phyloP scores from a whole-genome alignment of 2,888 invertebrate species.

The Eilema caniola region DNA sequence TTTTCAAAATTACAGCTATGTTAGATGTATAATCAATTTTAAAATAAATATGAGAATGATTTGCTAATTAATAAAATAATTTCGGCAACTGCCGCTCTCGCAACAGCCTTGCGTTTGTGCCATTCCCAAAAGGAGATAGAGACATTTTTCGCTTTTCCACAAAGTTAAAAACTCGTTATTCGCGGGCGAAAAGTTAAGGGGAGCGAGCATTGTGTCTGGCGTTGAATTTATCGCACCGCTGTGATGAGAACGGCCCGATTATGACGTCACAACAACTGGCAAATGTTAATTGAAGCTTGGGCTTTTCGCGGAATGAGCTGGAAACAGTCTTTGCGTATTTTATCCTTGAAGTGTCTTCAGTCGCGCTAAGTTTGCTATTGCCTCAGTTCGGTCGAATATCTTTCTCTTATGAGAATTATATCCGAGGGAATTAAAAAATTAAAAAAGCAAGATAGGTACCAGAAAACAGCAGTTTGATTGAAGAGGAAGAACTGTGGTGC shows the following conservation, averaged over 20 bases:
- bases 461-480: too few species aligned
- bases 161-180: constrained; percentile 87
- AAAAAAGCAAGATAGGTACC: too few species aligned
- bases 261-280: constrained; percentile 51
- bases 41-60: too few species aligned
- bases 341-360: constrained; percentile 8
- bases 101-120: constrained; percentile 47
- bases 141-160: constrained; percentile 86
- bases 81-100: background rate
- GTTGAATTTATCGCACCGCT: constrained; percentile 73
- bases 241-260: constrained; percentile 56
- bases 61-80: too few species aligned
- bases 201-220: constrained; percentile 78
- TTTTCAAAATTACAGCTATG: too few species aligned
- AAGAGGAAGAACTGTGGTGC: too few species aligned
- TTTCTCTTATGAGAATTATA: background rate
- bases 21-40: too few species aligned
- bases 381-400: background rate
- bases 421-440: background rate
- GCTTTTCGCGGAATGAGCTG: constrained; percentile 38
- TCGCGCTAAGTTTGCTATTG: background rate
- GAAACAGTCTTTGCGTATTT: constrained; percentile 19
- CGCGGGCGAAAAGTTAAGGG: constrained; percentile 81
- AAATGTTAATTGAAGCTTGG: constrained; percentile 52
- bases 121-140: constrained; percentile 71